phyloP scores from a whole-genome alignment of 2,888 invertebrate species.

The Coenonympha arcania region DNA sequence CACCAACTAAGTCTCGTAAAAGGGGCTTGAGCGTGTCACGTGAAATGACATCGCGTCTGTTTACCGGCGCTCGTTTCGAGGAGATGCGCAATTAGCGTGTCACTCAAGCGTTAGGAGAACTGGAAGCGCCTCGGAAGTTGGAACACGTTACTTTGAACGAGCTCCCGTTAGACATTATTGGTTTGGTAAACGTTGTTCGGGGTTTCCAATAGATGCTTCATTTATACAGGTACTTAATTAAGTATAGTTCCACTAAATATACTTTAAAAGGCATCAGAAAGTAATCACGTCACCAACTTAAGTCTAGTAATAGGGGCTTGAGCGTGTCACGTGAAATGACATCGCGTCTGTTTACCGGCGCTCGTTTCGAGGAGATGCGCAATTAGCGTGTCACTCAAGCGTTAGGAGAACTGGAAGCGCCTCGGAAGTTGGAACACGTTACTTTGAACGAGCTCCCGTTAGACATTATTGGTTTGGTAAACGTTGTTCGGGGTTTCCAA shows the following conservation, averaged over 20 bases:
- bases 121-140: neutral
- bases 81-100: neutral
- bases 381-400: conserved; percentile 7
- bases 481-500: no score
- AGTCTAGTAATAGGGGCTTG: neutral
- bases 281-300: neutral
- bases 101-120: neutral
- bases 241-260: no score
- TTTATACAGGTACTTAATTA: no score
- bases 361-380: neutral
- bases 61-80: neutral
- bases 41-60: neutral
- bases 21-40: neutral
- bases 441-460: no score
- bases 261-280: neutral
- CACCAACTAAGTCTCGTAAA: neutral
- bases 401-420: neutral
- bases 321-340: neutral
- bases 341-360: neutral
- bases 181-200: no score
- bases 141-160: no score
- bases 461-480: no score
- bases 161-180: no score
- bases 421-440: no score
- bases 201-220: no score